These are phyloP conservation scores for Bubo bubo DNA, from an alignment of 2,113 vertebrate species.

Conservation along the genomic window DNA sequence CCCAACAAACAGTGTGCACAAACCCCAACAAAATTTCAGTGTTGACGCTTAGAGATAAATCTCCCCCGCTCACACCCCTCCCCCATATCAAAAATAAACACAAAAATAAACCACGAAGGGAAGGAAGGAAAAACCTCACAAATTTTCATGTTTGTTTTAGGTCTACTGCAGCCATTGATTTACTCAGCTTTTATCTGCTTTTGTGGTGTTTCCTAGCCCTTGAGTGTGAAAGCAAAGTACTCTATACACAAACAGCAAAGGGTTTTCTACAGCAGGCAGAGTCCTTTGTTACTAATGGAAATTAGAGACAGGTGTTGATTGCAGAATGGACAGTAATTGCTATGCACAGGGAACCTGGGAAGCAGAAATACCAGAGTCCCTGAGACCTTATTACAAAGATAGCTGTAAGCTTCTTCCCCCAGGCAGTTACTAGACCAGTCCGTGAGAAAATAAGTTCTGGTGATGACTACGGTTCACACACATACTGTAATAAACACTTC, in stretches of 20 bases:
- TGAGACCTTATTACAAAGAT: not conserved
- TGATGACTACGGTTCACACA: conserved; percentile 42
- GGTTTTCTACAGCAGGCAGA: not conserved
- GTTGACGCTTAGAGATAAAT: not conserved
- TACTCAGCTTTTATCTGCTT: conserved; percentile 6
- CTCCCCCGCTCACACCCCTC: not conserved
- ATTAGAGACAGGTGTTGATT: not conserved
- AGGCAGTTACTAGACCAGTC: not conserved
- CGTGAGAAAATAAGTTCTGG: conserved; percentile 40
- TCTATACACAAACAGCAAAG: not conserved
- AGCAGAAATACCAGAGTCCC: not conserved
- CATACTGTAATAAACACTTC: conserved; percentile 42
- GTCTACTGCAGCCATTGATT: not conserved
- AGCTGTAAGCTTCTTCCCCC: not conserved
- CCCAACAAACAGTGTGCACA: not conserved
- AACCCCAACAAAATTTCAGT: not conserved
- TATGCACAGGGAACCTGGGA: not conserved
- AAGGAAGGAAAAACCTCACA: conserved; percentile 56
- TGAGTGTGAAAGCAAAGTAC: not conserved
- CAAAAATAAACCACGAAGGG: conserved; percentile 49
- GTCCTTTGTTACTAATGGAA: not conserved
- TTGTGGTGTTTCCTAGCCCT: not conserved
- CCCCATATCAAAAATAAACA: not conserved
- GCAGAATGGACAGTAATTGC: not conserved
- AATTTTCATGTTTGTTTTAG: not conserved